phyloP scores from a whole-genome alignment of 2,888 invertebrate species.

The Slavum lentiscoides region DNA sequence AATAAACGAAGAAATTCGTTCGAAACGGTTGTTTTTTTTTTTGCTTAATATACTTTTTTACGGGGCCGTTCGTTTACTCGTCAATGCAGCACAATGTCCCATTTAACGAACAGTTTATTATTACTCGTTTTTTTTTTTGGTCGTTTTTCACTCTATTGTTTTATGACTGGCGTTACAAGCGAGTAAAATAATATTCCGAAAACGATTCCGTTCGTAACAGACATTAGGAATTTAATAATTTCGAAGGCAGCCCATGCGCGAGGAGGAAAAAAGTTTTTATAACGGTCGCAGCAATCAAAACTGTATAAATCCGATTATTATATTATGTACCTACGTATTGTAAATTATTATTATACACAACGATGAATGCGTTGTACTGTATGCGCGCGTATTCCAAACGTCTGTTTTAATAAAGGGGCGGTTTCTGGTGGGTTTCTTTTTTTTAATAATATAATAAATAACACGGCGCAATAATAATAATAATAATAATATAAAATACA shows the following conservation, averaged over 20 bases:
- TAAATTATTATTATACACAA: too few species aligned
- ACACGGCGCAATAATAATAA: too few species aligned
- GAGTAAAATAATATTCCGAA: constrained; percentile 7
- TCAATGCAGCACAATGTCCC: background rate
- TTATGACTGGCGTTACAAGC: constrained; percentile 18
- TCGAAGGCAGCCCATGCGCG: background rate
- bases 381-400: too few species aligned
- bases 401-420: too few species aligned
- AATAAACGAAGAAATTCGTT: constrained; percentile 34
- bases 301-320: background rate
- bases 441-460: too few species aligned
- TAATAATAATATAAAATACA: too few species aligned
- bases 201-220: constrained; percentile 20
- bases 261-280: constrained; percentile 25
- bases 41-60: too few species aligned
- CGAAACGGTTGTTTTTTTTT: constrained; percentile 17
- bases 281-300: constrained; percentile 19
- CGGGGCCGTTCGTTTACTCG: background rate
- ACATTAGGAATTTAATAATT: constrained; percentile 10
- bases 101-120: constrained; percentile 30
- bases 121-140: background rate
- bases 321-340: background rate
- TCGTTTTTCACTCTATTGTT: background rate
- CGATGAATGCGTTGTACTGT: too few species aligned
- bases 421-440: too few species aligned